A percentile compares a stretch with the other conserved stretches of the same genome.
phyloP scores from a whole-genome alignment of 2,113 vertebrate species.

The Apteryx mantelli region DNA sequence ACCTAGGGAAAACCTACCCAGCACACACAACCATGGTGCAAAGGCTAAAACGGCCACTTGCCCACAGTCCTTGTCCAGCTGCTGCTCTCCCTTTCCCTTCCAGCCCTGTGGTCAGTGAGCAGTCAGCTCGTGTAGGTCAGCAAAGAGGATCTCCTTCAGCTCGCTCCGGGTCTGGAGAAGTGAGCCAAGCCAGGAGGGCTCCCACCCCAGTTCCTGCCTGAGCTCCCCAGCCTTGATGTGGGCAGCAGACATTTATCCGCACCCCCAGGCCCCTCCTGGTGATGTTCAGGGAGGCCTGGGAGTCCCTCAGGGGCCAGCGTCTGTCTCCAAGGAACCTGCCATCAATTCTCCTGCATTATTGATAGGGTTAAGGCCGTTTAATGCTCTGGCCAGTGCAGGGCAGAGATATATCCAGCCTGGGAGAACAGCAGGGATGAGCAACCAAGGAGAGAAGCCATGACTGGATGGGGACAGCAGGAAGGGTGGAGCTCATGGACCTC shows the following conservation, averaged over 20 bases:
- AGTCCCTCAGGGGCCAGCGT: background rate
- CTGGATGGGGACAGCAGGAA: background rate
- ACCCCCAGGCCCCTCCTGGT: background rate
- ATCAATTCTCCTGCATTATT: conserved; percentile 41
- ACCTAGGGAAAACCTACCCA: background rate
- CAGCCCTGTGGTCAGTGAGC: rapidly evolving
- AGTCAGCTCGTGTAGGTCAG: background rate
- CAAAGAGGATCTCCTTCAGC: background rate
- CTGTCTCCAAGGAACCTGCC: background rate
- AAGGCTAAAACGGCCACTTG: background rate
- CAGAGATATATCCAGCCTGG: background rate
- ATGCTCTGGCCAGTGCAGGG: background rate
- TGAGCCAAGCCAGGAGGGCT: background rate
- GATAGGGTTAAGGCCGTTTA: background rate
- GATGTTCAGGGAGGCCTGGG: background rate
- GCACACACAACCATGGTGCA: background rate
- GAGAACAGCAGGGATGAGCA: background rate
- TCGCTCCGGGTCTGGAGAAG: background rate
- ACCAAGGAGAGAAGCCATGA: background rate
- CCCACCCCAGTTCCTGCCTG: background rate
- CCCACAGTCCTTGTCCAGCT: background rate
- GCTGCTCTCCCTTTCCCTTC: background rate
- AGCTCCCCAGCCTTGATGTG: background rate
- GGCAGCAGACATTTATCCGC: background rate
- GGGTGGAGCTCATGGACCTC: background rate